Conservation (phyloP, 1,140 invertebrate genomes). For the Pteromalus puparum region DNA sequence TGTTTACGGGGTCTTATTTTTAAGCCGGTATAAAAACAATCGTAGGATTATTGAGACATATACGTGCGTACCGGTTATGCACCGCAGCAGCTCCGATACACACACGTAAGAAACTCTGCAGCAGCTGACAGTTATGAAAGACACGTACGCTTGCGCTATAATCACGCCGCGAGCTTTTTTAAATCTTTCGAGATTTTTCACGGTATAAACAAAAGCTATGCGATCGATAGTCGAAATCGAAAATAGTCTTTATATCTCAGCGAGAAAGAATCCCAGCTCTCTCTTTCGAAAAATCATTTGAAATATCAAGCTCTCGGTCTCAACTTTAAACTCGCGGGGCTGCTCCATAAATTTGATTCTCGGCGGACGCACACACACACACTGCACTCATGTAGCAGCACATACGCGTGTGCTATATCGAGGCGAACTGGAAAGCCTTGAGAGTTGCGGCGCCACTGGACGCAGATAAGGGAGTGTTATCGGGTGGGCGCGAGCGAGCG, state of each 20-base stretch:
- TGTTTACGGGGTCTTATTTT: too few relatives aligned
- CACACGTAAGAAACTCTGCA: not conserved
- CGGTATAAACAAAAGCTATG: not conserved
- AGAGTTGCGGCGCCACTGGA: constrained; percentile 75
- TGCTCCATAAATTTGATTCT: constrained; percentile 17
- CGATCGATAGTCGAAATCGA: not conserved
- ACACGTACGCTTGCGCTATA: not conserved
- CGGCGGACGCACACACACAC: not conserved
- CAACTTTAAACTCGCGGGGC: constrained; percentile 11
- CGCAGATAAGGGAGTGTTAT: constrained; percentile 74
- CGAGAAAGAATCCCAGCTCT: not conserved
- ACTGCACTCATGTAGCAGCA: not conserved
- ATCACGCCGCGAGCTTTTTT: not conserved
- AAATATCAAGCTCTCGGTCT: not conserved
- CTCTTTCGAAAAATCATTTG: constrained; percentile 25
- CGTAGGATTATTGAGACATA: not conserved
- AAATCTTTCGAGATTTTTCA: not conserved
- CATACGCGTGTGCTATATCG: not conserved
- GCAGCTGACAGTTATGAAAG: constrained; percentile 31
- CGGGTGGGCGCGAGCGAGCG: constrained; percentile 53
- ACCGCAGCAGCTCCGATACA: not conserved
- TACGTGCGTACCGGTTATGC: not conserved
- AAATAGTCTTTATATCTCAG: too few relatives aligned
- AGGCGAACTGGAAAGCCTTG: constrained; percentile 67
- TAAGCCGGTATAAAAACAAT: too few relatives aligned